A percentile compares a stretch with the other conserved stretches of the same genome.
These are phyloP conservation scores for Abscondita cerata DNA, from an alignment of 2,888 invertebrate genomes.

Conservation along the genomic window DNA sequence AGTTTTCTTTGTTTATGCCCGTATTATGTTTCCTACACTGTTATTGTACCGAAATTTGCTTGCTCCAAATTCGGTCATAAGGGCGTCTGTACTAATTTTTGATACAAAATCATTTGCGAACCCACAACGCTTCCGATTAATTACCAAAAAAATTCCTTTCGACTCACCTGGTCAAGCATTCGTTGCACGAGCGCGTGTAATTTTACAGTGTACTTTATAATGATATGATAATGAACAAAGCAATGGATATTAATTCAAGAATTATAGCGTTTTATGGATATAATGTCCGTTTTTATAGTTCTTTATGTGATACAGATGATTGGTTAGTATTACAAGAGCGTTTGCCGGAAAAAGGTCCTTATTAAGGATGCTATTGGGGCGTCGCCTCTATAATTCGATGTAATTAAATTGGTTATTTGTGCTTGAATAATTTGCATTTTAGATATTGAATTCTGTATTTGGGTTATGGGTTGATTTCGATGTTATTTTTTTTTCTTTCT, in stretches of 20 bases:
- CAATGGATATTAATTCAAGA: conserved; percentile 56
- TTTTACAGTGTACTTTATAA: conserved; percentile 41
- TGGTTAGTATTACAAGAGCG: conserved; percentile 56
- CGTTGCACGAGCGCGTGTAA: not conserved
- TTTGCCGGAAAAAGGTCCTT: conserved; percentile 44
- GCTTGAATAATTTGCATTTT: conserved; percentile 50
- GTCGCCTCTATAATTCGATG: conserved; percentile 18
- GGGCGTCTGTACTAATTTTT: not conserved
- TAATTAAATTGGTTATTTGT: conserved; percentile 56
- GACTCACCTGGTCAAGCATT: not conserved
- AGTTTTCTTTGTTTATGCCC: conserved; percentile 45
- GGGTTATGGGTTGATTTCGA: conserved; percentile 9
- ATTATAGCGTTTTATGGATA: conserved; percentile 58
- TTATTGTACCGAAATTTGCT: conserved; percentile 10
- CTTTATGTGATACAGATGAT: conserved; percentile 60
- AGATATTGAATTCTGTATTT: conserved; percentile 31
- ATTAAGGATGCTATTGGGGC: conserved; percentile 26
- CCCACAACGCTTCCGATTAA: not conserved
- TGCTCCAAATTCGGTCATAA: not conserved
- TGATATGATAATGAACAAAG: conserved; percentile 55
- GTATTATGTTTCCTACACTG: conserved; percentile 46
- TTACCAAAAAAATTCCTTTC: not conserved
- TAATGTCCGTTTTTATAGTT: conserved; percentile 59
- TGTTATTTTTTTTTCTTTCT: no score
- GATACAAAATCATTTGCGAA: not conserved